Conservation (phyloP, 2,113 vertebrate genomes). For the Thunnus thynnus region DNA sequence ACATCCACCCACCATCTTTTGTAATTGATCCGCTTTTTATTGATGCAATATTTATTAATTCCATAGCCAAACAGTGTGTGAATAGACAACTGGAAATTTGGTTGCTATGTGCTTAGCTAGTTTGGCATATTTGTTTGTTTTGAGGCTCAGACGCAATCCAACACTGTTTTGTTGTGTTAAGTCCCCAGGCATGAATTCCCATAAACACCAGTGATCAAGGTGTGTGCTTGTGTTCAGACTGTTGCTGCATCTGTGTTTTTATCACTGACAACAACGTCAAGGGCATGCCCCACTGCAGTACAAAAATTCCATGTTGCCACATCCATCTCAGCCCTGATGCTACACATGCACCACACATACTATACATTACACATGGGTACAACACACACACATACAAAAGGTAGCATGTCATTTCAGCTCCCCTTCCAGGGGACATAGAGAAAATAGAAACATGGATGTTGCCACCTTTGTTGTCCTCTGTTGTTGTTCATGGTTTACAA, state of each 20-base stretch:
- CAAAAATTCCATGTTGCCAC: conserved; percentile 38
- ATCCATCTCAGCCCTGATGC: conserved; percentile 44
- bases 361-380: conserved; percentile 35
- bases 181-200: conserved; percentile 62
- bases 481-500: conserved; percentile 60
- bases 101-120: conserved; percentile 51
- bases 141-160: conserved; percentile 49
- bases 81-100: conserved; percentile 40
- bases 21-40: conserved; percentile 58
- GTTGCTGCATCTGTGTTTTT: conserved; percentile 49
- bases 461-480: conserved; percentile 49
- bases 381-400: conserved; percentile 10
- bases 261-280: conserved; percentile 61
- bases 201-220: conserved; percentile 68
- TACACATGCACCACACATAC: conserved; percentile 27
- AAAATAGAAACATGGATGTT: conserved; percentile 43
- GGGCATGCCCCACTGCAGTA: conserved; percentile 60
- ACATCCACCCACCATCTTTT: conserved; percentile 40
- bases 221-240: conserved; percentile 54
- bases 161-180: conserved; percentile 52
- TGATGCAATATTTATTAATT: conserved; percentile 65
- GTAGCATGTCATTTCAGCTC: conserved; percentile 32
- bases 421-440: conserved; percentile 45
- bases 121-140: conserved; percentile 47
- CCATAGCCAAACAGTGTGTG: conserved; percentile 27